Percentiles rank a stretch among this genome's conserved stretches.
These are phyloP conservation scores for Pararge aegeria DNA, from an alignment of 1,140 invertebrate species.

Conservation along the genomic window DNA sequence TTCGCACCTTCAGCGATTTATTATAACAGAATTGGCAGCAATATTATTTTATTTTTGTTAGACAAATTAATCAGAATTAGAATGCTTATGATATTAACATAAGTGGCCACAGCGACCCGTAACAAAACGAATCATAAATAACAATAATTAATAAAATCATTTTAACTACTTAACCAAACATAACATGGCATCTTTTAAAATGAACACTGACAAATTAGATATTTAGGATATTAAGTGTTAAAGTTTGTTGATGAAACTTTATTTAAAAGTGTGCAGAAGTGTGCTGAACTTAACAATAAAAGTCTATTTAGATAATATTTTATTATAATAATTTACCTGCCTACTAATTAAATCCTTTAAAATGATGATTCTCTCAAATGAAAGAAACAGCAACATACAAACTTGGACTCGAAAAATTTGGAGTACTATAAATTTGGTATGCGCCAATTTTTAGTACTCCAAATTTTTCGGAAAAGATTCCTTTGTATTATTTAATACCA, in stretches of 20 bases:
- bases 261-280: not conserved
- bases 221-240: not conserved
- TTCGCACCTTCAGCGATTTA: no score
- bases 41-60: not conserved
- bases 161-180: constrained; percentile 1
- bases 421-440: no score
- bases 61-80: constrained; percentile 2
- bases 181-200: not conserved
- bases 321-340: no score
- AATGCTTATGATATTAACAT: not conserved
- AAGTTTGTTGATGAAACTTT: constrained; percentile 1
- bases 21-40: no score
- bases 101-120: not conserved
- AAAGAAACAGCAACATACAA: no score
- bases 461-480: no score
- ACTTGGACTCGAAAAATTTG: no score
- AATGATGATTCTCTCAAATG: no score
- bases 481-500: no score
- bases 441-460: no score
- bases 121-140: constrained; percentile 1
- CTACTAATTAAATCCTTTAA: no score
- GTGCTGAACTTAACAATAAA: no score
- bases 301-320: not conserved
- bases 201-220: not conserved
- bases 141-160: constrained; percentile 1